phyloP scores from a whole-genome alignment of 2,888 invertebrate genomes.

The Selenia dentaria region DNA sequence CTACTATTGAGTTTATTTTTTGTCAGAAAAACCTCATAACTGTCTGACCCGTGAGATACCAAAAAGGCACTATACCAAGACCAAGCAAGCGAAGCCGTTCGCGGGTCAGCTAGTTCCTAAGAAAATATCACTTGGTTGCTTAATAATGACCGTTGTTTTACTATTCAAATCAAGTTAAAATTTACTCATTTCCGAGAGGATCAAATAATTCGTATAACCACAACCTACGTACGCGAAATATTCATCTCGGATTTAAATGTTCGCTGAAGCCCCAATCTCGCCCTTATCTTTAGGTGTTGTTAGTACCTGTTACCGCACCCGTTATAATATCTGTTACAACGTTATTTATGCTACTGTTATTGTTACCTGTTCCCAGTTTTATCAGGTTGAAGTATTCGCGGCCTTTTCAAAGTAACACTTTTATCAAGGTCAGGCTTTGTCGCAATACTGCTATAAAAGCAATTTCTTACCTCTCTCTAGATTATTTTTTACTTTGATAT shows the following conservation, averaged over 20 bases:
- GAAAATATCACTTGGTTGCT: too few species aligned
- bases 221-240: conserved; percentile 56
- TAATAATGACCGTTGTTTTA: too few species aligned
- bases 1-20: too few species aligned
- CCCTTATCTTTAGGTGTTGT: conserved; percentile 30
- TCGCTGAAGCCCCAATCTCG: conserved; percentile 31
- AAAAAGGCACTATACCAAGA: too few species aligned
- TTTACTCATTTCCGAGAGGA: too few species aligned
- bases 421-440: too few species aligned
- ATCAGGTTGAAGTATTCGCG: conserved; percentile 33
- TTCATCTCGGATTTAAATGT: conserved; percentile 59
- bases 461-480: conserved; percentile 15
- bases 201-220: conserved; percentile 10
- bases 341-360: conserved; percentile 35
- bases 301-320: conserved; percentile 31
- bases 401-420: conserved; percentile 22
- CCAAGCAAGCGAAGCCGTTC: too few species aligned
- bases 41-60: too few species aligned
- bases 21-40: too few species aligned
- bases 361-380: conserved; percentile 34
- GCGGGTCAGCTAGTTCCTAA: too few species aligned
- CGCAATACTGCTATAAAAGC: conserved; percentile 23
- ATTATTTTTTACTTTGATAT: too few species aligned
- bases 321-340: conserved; percentile 21
- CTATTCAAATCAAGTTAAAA: too few species aligned